phyloP scores from a whole-genome alignment of 2,888 invertebrate species.

The Fragum whitleyi region DNA sequence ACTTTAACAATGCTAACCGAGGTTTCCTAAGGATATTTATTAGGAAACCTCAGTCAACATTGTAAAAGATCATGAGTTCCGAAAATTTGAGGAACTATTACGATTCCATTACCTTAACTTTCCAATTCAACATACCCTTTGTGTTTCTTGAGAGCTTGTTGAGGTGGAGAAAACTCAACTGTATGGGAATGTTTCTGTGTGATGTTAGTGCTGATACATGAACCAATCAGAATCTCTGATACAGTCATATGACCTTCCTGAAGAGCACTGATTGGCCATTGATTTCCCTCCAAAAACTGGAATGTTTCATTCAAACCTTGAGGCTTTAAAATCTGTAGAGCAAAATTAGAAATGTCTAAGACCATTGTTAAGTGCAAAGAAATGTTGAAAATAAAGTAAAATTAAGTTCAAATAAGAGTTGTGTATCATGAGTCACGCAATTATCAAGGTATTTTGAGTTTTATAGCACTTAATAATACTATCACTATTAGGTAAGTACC shows the following conservation, averaged over 20 bases:
- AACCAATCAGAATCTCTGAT: slow-evolving; percentile 75
- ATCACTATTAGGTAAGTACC: too few relatives aligned
- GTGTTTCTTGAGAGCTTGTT: slow-evolving; percentile 61
- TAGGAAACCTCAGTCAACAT: too few relatives aligned
- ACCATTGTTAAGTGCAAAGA: too few relatives aligned
- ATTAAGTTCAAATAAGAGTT: too few relatives aligned
- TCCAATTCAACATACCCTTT: slow-evolving; percentile 56
- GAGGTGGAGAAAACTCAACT: slow-evolving; percentile 29
- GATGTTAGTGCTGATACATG: slow-evolving; percentile 63
- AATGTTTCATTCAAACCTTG: slow-evolving; percentile 27
- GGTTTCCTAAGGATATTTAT: too few relatives aligned
- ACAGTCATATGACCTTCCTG: slow-evolving; percentile 78
- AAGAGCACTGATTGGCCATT: slow-evolving; percentile 80
- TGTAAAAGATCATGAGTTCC: too few relatives aligned
- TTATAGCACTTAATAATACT: too few relatives aligned
- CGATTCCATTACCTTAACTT: too few relatives aligned
- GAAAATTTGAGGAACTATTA: too few relatives aligned
- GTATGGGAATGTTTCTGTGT: slow-evolving; percentile 22
- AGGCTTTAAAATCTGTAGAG: slow-evolving; percentile 45
- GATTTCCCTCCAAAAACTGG: slow-evolving; percentile 79
- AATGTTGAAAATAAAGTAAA: neutral
- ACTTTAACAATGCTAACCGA: too few relatives aligned
- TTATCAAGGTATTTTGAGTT: too few relatives aligned
- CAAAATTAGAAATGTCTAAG: slow-evolving; percentile 28
- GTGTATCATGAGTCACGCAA: too few relatives aligned